phyloP scores from a whole-genome alignment of 2,113 vertebrate species.

The Cheirogaleus medius region DNA sequence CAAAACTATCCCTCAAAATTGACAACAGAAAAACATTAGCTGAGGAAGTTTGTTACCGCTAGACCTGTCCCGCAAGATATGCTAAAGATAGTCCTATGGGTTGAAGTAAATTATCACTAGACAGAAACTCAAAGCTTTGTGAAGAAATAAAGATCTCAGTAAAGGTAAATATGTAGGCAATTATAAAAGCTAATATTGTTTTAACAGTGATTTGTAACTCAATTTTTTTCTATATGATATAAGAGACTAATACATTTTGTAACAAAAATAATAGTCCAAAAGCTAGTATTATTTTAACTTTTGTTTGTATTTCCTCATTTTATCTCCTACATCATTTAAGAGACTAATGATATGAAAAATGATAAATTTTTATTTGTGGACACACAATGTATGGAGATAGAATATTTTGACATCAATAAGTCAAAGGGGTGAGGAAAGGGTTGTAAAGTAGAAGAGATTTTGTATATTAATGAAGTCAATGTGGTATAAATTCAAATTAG shows the following conservation, averaged over 20 bases:
- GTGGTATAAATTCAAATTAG: background rate
- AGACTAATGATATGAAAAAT: background rate
- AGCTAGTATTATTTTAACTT: background rate
- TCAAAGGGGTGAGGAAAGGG: background rate
- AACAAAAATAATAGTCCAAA: background rate
- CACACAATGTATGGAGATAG: background rate
- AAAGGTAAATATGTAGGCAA: background rate
- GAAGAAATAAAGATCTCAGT: background rate
- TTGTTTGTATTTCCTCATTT: background rate
- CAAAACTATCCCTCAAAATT: background rate
- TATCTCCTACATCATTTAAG: background rate
- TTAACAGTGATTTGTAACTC: background rate
- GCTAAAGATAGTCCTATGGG: background rate
- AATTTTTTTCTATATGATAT: background rate
- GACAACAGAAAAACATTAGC: background rate
- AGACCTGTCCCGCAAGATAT: background rate
- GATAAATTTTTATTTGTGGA: background rate
- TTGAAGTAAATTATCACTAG: background rate
- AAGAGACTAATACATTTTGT: background rate
- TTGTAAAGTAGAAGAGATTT: background rate
- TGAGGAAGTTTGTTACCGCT: background rate
- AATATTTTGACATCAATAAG: background rate
- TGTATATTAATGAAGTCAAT: background rate
- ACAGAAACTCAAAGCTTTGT: background rate
- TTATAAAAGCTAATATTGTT: background rate